Evolutionary conservation across 1,140 invertebrate genomes (phyloP).

Genomic region (Pygmarrhopalites habei): DNA sequence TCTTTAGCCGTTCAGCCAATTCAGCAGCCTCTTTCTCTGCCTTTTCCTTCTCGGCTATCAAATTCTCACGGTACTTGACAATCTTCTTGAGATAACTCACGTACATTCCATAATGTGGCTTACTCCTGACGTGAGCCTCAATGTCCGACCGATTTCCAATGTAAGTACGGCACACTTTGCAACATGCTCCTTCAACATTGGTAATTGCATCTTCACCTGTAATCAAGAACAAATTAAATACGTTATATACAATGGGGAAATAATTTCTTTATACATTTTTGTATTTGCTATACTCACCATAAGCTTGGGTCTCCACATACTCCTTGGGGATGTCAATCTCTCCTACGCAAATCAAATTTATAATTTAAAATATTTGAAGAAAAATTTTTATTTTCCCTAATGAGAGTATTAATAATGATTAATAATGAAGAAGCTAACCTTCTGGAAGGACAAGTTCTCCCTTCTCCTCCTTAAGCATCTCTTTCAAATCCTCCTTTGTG

Average conservation of each 20-base stretch:
- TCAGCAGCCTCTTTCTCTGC: conserved; percentile 6
- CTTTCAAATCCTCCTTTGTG: conserved; percentile 24
- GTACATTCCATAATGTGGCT: conserved; percentile 27
- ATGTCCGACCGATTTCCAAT: conserved; percentile 20
- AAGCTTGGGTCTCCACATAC: conserved; percentile 17
- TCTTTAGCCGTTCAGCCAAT: not conserved
- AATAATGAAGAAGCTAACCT: too few species aligned
- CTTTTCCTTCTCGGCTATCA: conserved; percentile 16
- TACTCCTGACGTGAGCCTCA: conserved; percentile 23
- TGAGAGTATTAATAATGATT: too few species aligned
- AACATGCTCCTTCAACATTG: conserved; percentile 24
- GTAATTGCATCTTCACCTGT: conserved; percentile 28
- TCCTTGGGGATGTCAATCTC: conserved; percentile 17
- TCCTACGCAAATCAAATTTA: too few species aligned
- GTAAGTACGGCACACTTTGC: conserved; percentile 34
- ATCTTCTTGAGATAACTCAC: conserved; percentile 24
- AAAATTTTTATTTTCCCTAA: too few species aligned
- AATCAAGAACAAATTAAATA: not conserved
- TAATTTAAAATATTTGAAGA: too few species aligned
- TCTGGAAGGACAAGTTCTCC: conserved; percentile 23
- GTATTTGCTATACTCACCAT: conserved; percentile 18
- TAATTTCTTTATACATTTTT: too few species aligned
- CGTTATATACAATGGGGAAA: too few species aligned
- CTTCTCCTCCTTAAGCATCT: conserved; percentile 23
- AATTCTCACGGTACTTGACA: not conserved